A percentile compares a stretch with the other conserved stretches of the same genome.
These are phyloP conservation scores for Cuculus canorus DNA, from an alignment of 2,797 vertebrate species.

Conservation along the genomic window DNA sequence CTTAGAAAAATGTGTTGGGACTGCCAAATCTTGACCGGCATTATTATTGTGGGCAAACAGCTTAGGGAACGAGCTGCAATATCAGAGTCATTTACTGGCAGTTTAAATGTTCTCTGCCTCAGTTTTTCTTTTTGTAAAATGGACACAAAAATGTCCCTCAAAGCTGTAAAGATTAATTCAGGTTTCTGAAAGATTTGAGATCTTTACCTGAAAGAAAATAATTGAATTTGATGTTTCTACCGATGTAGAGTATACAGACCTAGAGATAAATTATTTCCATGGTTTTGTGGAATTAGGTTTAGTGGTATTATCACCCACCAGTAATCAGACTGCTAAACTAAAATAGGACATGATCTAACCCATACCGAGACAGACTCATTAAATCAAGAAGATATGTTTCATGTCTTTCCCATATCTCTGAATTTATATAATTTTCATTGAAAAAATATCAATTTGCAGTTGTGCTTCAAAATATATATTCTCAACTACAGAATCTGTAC, in stretches of 20 bases:
- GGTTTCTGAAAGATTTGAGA: background rate
- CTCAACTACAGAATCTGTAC: background rate
- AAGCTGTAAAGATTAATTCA: background rate
- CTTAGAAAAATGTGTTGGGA: slow-evolving; percentile 43
- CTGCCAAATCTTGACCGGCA: slow-evolving; percentile 55
- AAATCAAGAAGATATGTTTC: background rate
- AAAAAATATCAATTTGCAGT: background rate
- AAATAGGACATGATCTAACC: background rate
- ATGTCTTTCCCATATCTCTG: background rate
- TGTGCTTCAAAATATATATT: background rate
- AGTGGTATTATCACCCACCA: background rate
- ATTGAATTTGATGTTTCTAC: background rate
- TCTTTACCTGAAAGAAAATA: background rate
- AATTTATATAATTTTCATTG: background rate
- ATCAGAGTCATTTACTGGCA: slow-evolving; percentile 56
- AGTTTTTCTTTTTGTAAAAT: slow-evolving; percentile 24
- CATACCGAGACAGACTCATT: background rate
- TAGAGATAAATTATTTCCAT: background rate
- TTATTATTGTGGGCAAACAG: slow-evolving; percentile 44
- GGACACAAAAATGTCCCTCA: background rate
- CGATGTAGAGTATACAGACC: background rate
- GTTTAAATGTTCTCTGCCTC: slow-evolving; percentile 25
- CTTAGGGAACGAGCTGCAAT: slow-evolving; percentile 7
- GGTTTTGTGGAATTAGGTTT: background rate
- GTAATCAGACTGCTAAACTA: background rate